These are phyloP conservation scores for Reticulitermes lucifugus DNA, from an alignment of 2,888 invertebrate genomes.

Conservation along the genomic window DNA sequence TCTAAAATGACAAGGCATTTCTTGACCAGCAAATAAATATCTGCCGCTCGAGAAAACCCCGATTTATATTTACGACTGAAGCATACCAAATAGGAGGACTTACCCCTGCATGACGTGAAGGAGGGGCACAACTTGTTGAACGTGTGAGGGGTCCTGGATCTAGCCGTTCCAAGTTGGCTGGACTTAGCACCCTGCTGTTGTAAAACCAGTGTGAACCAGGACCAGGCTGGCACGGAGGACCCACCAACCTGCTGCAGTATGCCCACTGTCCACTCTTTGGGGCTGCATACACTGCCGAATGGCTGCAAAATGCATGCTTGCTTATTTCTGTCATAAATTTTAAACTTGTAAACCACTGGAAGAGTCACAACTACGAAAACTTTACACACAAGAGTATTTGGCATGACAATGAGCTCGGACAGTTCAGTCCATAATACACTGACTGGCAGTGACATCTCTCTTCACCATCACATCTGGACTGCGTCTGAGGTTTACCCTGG, in stretches of 20 bases:
- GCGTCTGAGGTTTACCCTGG: too few relatives aligned
- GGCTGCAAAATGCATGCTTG: slow-evolving; percentile 56
- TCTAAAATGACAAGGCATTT: too few relatives aligned
- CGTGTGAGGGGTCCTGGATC: slow-evolving; percentile 50
- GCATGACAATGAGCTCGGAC: too few relatives aligned
- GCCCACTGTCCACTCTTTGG: slow-evolving; percentile 65
- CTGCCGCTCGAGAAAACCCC: too few relatives aligned
- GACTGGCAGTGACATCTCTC: too few relatives aligned
- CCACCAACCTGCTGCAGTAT: slow-evolving; percentile 64
- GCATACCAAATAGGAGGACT: background rate
- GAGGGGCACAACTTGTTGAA: slow-evolving; percentile 47
- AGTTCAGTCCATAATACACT: too few relatives aligned
- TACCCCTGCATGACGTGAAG: slow-evolving; percentile 7
- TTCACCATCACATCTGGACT: too few relatives aligned
- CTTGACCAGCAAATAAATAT: too few relatives aligned
- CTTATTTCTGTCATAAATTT: too few relatives aligned
- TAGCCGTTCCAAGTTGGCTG: slow-evolving; percentile 54
- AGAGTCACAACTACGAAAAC: slow-evolving; percentile 55
- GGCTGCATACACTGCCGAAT: slow-evolving; percentile 66
- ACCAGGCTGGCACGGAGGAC: slow-evolving; percentile 50
- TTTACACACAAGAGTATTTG: background rate
- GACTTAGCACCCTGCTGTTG: slow-evolving; percentile 57
- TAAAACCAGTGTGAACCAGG: slow-evolving; percentile 58
- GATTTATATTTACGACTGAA: too few relatives aligned
- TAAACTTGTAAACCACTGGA: slow-evolving; percentile 43